phyloP scores from a whole-genome alignment of 2,888 invertebrate genomes.

The Zygothrica quintamaculata region DNA sequence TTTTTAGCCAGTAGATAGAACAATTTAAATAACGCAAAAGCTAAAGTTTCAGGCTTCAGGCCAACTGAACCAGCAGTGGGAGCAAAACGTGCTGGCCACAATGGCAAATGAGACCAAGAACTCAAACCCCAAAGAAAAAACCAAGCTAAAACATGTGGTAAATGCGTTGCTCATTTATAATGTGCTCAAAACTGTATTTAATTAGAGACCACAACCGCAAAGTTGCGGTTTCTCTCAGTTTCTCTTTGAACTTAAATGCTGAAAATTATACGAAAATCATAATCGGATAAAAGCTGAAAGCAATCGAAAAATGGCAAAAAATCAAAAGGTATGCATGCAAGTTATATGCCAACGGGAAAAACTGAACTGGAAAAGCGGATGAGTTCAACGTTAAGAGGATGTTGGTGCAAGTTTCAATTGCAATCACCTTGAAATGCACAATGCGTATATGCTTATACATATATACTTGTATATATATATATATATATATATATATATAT shows the following conservation, averaged over 20 bases:
- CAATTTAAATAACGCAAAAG: background rate
- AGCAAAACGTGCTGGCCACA: conserved; percentile 31
- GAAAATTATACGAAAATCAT: conserved; percentile 28
- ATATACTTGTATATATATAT: too few relatives aligned
- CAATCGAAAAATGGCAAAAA: background rate
- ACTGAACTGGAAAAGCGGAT: conserved; percentile 34
- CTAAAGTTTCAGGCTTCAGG: background rate
- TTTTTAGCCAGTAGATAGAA: background rate
- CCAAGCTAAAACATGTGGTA: conserved; percentile 20
- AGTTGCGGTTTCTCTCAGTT: conserved; percentile 21
- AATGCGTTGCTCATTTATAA: conserved; percentile 25
- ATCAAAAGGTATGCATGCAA: conserved; percentile 5
- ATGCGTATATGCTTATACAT: background rate
- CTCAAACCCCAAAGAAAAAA: conserved; percentile 1
- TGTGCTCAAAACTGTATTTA: conserved; percentile 54
- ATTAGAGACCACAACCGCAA: conserved; percentile 61
- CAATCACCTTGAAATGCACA: conserved; percentile 42
- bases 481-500: conserved; percentile 1
- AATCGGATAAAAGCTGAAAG: conserved; percentile 27
- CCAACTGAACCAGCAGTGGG: conserved; percentile 19
- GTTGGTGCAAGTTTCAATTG: conserved; percentile 20
- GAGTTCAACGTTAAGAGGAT: conserved; percentile 15
- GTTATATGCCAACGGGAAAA: conserved; percentile 7
- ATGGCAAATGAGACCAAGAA: conserved; percentile 15
- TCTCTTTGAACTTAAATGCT: conserved; percentile 36